Conservation (phyloP, 2,888 invertebrate genomes). For the Tinea trinotella region DNA sequence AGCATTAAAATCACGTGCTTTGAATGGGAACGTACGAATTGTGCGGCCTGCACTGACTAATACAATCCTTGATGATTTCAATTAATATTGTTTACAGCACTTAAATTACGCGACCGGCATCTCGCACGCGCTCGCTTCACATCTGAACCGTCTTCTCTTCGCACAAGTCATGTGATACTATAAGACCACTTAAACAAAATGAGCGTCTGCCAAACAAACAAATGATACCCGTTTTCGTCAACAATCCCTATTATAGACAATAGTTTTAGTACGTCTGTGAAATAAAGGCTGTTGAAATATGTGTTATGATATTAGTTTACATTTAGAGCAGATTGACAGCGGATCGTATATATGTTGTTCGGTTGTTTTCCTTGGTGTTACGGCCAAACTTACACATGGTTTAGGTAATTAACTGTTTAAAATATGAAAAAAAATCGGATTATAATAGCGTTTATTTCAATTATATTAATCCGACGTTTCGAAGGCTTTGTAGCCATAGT, state of each 20-base stretch:
- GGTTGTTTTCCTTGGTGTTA: no score
- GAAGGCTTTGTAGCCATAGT: no score
- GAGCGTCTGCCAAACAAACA: background rate
- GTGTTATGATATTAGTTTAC: background rate
- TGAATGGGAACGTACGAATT: background rate
- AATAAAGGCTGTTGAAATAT: constrained; percentile 5
- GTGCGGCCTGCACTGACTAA: background rate
- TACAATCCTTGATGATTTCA: constrained; percentile 10
- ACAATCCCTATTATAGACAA: constrained; percentile 4
- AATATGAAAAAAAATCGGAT: constrained; percentile 26
- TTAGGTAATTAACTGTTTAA: constrained; percentile 20
- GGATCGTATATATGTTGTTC: no score
- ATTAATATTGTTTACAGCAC: constrained; percentile 4
- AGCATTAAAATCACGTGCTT: background rate
- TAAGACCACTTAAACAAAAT: background rate
- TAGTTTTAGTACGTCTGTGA: background rate
- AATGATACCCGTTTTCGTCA: background rate
- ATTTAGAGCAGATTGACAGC: background rate
- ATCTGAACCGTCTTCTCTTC: background rate
- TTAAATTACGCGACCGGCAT: background rate
- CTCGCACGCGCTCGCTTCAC: background rate
- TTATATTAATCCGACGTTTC: no score
- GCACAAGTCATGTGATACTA: constrained; percentile 1
- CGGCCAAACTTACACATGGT: background rate
- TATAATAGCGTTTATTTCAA: no score